Percentiles rank a stretch among this genome's conserved stretches.
These are phyloP conservation scores for Drosophila antonietae DNA, from an alignment of 2,888 invertebrate species.

Conservation along the genomic window DNA sequence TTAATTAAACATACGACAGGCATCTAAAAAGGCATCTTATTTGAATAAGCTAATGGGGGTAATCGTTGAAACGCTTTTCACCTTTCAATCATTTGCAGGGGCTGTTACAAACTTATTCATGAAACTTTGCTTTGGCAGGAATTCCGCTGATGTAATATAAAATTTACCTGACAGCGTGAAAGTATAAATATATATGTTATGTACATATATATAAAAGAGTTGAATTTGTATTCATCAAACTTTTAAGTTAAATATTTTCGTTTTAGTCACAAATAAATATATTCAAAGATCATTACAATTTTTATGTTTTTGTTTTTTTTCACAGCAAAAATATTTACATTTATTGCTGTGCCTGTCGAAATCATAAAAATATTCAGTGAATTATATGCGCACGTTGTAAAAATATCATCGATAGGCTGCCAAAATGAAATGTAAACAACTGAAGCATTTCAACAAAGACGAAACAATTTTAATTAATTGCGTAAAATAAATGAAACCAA, in stretches of 20 bases:
- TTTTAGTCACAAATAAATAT: background rate
- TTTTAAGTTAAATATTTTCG: background rate
- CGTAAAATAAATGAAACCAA: slow-evolving; percentile 40
- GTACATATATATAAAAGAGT: background rate
- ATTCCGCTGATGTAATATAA: background rate
- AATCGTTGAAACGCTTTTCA: slow-evolving; percentile 16
- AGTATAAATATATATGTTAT: background rate
- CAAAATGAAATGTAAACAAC: slow-evolving; percentile 54
- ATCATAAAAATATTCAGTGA: slow-evolving; percentile 16
- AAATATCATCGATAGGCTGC: slow-evolving; percentile 42
- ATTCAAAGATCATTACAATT: background rate
- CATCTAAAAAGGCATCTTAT: slow-evolving; percentile 37
- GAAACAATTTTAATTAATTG: slow-evolving; percentile 65
- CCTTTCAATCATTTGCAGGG: slow-evolving; percentile 19
- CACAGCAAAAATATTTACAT: background rate
- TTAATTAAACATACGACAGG: slow-evolving; percentile 59
- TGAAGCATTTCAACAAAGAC: slow-evolving; percentile 27
- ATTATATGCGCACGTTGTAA: slow-evolving; percentile 32
- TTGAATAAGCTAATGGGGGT: slow-evolving; percentile 51
- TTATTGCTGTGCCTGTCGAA: background rate
- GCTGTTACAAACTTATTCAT: background rate
- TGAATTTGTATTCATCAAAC: background rate
- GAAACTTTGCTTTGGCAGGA: background rate
- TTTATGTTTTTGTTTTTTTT: background rate
- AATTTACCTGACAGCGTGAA: background rate